Evolutionary conservation across 2,113 vertebrate species (phyloP).

Genomic region (Tenrec ecaudatus): DNA sequence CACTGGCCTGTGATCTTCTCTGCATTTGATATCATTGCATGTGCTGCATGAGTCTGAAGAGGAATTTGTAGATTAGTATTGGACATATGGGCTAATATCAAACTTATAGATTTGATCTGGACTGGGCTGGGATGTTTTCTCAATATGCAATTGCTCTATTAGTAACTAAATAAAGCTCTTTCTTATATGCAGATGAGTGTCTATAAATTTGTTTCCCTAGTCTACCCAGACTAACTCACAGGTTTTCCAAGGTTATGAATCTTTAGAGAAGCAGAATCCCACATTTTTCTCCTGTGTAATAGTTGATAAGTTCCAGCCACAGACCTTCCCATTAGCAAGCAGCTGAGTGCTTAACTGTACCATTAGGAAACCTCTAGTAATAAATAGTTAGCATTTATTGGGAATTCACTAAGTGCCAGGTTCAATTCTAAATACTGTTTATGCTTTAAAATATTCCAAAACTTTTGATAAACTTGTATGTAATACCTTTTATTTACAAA

Average conservation of each 20-base stretch:
- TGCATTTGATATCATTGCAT: too few species aligned
- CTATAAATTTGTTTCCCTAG: too few species aligned
- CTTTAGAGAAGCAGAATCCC: neutral
- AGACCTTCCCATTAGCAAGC: neutral
- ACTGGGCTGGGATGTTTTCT: too few species aligned
- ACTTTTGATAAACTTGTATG: conserved; percentile 28
- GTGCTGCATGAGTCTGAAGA: too few species aligned
- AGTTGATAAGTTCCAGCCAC: neutral
- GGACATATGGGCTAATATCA: too few species aligned
- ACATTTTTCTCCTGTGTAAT: neutral
- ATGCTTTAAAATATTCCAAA: neutral
- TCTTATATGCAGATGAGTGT: too few species aligned
- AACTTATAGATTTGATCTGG: too few species aligned
- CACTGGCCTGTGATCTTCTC: too few species aligned
- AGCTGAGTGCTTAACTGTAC: neutral
- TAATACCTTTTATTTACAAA: neutral
- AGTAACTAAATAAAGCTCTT: too few species aligned
- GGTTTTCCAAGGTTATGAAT: neutral
- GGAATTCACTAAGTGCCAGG: neutral
- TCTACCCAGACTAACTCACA: too few species aligned
- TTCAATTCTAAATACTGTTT: conserved; percentile 13
- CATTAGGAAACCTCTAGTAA: neutral
- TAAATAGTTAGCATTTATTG: neutral
- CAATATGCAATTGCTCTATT: too few species aligned
- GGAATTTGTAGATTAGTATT: too few species aligned